Conservation (phyloP, 2,113 vertebrate genomes). For the Scophthalmus maximus region DNA sequence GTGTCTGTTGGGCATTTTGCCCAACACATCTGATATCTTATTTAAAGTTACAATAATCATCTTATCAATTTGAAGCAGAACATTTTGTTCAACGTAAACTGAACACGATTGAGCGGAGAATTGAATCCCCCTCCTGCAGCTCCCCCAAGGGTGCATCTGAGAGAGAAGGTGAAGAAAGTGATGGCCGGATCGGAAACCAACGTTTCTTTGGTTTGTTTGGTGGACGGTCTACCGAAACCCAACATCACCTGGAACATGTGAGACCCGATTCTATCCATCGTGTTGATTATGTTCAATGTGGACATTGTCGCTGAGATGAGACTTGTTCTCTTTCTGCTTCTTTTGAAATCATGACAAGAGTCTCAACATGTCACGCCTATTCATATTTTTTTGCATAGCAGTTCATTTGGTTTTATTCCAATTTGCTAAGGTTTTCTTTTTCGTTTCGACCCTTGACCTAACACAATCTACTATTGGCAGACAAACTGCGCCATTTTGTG, state of each 20-base stretch:
- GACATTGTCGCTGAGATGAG: not conserved
- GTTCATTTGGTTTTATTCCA: not conserved
- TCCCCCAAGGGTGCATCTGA: conserved; percentile 66
- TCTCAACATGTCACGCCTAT: no score
- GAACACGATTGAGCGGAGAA: not conserved
- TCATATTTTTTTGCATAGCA: no score
- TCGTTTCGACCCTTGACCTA: no score
- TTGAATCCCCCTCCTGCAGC: conserved; percentile 50
- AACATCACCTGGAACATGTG: conserved; percentile 80
- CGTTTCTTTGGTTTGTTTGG: conserved; percentile 76
- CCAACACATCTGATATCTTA: no score
- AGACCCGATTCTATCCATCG: conserved; percentile 29
- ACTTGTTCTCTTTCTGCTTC: not conserved
- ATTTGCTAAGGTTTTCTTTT: not conserved
- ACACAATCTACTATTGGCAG: no score
- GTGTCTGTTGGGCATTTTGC: no score
- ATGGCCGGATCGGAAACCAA: conserved; percentile 74
- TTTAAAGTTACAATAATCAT: no score
- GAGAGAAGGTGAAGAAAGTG: conserved; percentile 59
- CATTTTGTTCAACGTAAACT: not conserved
- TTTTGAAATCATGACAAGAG: not conserved
- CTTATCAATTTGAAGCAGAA: no score
- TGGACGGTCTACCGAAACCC: conserved; percentile 74
- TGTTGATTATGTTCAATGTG: not conserved
- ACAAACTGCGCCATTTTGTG: no score